Percentiles rank a stretch among this genome's conserved stretches.
phyloP scores from a whole-genome alignment of 2,888 invertebrate species.

The Uloborus plumipes region DNA sequence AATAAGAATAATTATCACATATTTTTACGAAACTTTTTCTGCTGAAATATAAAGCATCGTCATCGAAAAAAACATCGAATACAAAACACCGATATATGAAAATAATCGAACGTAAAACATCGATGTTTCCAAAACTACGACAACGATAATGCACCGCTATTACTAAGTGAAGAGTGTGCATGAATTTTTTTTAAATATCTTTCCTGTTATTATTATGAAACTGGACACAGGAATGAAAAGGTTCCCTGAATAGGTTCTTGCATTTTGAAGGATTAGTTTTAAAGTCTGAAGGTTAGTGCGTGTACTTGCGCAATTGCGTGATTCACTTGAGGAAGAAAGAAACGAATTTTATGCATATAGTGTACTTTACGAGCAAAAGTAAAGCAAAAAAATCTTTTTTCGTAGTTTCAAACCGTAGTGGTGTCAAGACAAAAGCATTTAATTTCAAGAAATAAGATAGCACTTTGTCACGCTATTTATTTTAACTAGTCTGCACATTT shows the following conservation, averaged over 20 bases:
- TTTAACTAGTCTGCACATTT: slow-evolving; percentile 1
- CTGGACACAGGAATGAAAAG: not conserved
- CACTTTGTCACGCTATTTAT: slow-evolving; percentile 27
- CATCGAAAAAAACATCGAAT: no score
- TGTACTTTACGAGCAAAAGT: slow-evolving; percentile 7
- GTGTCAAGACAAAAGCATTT: slow-evolving; percentile 31
- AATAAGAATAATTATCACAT: no score
- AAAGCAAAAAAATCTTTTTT: not conserved
- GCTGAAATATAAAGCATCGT: no score
- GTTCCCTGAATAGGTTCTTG: not conserved
- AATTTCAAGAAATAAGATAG: slow-evolving; percentile 3
- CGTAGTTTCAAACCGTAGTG: slow-evolving; percentile 1
- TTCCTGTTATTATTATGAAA: not conserved
- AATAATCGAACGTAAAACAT: no score
- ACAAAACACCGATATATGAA: no score
- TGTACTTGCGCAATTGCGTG: slow-evolving; percentile 26
- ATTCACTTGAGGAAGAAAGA: slow-evolving; percentile 1
- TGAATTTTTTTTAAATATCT: no score
- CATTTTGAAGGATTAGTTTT: slow-evolving; percentile 12
- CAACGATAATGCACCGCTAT: no score
- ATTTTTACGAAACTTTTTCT: no score
- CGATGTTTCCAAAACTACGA: no score
- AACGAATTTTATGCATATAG: slow-evolving; percentile 21
- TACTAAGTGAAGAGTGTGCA: no score
- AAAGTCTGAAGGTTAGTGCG: slow-evolving; percentile 16